Percentiles rank a stretch among this genome's conserved stretches.
phyloP scores from a whole-genome alignment of 1,140 invertebrate species.

The Leptopilina boulardi region DNA sequence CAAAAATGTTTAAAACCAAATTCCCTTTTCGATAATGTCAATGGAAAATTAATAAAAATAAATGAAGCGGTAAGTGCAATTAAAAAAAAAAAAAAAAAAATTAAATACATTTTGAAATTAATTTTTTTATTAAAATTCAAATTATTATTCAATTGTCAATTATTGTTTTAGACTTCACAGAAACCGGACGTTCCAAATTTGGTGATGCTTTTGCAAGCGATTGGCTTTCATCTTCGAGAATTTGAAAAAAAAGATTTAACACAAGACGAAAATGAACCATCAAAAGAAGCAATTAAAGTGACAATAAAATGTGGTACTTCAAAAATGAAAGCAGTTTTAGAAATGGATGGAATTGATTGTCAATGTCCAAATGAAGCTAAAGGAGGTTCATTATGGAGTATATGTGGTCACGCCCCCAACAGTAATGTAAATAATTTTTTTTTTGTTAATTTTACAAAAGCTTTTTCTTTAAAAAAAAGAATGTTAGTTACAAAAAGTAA shows the following conservation, averaged over 20 bases:
- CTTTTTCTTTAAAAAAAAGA: slow-evolving; percentile 16
- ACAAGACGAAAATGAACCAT: slow-evolving; percentile 29
- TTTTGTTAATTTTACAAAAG: neutral
- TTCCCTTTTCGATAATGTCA: neutral
- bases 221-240: slow-evolving; percentile 61
- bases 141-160: neutral
- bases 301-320: slow-evolving; percentile 64
- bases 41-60: neutral
- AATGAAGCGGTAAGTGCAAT: neutral
- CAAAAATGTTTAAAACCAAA: neutral
- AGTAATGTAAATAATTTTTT: slow-evolving; percentile 35
- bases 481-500: neutral
- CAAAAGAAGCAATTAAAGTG: slow-evolving; percentile 53
- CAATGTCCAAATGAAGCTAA: slow-evolving; percentile 61
- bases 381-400: slow-evolving; percentile 66
- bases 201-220: slow-evolving; percentile 60
- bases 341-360: slow-evolving; percentile 61
- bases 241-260: slow-evolving; percentile 56
- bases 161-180: slow-evolving; percentile 23
- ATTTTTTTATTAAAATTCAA: slow-evolving; percentile 19
- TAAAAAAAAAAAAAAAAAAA: no score
- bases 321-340: slow-evolving; percentile 64
- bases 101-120: no score
- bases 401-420: slow-evolving; percentile 43
- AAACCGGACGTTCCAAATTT: slow-evolving; percentile 61